Base-by-base conservation (phyloP, 2,797 vertebrate species). In the Mormyrops boulengeri region DNA sequence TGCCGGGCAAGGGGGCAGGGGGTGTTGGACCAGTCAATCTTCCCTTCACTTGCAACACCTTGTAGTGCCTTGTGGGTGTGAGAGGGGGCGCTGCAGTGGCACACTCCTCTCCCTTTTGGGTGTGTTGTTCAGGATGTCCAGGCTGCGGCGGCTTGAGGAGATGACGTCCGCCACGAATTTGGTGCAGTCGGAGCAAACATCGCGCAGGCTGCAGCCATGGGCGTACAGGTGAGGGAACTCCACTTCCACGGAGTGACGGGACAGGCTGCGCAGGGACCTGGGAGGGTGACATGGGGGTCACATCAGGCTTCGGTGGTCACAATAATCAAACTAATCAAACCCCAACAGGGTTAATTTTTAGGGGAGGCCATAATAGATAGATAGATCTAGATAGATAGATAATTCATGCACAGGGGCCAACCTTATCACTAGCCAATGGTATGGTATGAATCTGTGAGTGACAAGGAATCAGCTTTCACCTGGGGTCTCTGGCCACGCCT, bases 161-260 rank as follows among this genome's bases (percentile, higher is more conserved):
- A 98, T 95, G 6, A 99, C 97, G 0, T 99, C 97, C 0, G 96
- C 96, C 6, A 99, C 97, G 0, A 99, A 99, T 88, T 97, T 95
- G 19, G 97, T 96, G 91, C 98, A 99, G 90, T 98, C 97, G 0
- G 94, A 95, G 88, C 98, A 99, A 91, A 99, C 91, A 0, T 98
- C 98, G 2, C 97, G 97, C 90, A 98, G 96, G 80, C 95, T 93
- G 4, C 97, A 97, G 94, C 98, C 98, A 0, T 98, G 96, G 0
- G 97, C 94, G 0, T 99, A 99, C 88, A 99, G 97, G 92, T 98
- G 97, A 0, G 98, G 98, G 91, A 99, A 99, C 91, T 98, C 98
- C 91, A 97, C 96, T 91, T 99, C 98, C 89, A 99, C 97, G 0
- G 96, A 96, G 90, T 92, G 96, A 90, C 97, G 96, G 86, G 95